Evolutionary conservation across 2,797 vertebrate genomes (phyloP).

Genomic region (Gadopsis bispinosus): DNA sequence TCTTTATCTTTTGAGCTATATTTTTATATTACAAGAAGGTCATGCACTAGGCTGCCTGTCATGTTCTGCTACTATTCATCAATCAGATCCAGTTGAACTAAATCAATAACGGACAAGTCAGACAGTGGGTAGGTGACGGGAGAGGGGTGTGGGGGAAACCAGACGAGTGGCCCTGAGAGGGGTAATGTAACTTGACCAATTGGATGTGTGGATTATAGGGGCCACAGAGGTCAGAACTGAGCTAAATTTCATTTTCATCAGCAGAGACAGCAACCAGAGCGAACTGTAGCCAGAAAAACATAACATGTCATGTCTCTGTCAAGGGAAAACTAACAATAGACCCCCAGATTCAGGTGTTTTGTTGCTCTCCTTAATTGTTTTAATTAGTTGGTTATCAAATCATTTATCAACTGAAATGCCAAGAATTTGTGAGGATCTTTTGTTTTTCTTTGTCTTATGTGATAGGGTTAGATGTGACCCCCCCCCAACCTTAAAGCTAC

Average conservation of each 20-base stretch:
- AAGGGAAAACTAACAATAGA: not conserved
- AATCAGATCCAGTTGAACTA: slow-evolving; percentile 83
- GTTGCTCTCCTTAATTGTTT: not conserved
- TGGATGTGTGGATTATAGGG: slow-evolving; percentile 21
- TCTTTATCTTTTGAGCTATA: not conserved
- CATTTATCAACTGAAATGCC: not conserved
- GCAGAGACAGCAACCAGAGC: not conserved
- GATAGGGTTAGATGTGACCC: not conserved
- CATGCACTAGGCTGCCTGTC: slow-evolving; percentile 62
- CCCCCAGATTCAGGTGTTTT: not conserved
- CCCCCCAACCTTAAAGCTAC: not conserved
- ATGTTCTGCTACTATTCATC: slow-evolving; percentile 64
- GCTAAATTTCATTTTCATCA: slow-evolving; percentile 41
- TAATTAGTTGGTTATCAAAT: not conserved
- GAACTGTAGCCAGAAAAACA: not conserved
- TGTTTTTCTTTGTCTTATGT: not conserved
- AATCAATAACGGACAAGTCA: slow-evolving; percentile 67
- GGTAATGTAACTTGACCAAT: slow-evolving; percentile 41
- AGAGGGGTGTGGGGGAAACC: slow-evolving; percentile 40
- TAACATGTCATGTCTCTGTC: not conserved
- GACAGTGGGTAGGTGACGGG: slow-evolving; percentile 56
- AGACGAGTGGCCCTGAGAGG: slow-evolving; percentile 57
- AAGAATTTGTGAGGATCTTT: not conserved
- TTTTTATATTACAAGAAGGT: slow-evolving; percentile 20
- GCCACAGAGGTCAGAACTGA: slow-evolving; percentile 66